Base-by-base conservation (phyloP, 2,113 vertebrate species). In the Nesogale talazaci region DNA sequence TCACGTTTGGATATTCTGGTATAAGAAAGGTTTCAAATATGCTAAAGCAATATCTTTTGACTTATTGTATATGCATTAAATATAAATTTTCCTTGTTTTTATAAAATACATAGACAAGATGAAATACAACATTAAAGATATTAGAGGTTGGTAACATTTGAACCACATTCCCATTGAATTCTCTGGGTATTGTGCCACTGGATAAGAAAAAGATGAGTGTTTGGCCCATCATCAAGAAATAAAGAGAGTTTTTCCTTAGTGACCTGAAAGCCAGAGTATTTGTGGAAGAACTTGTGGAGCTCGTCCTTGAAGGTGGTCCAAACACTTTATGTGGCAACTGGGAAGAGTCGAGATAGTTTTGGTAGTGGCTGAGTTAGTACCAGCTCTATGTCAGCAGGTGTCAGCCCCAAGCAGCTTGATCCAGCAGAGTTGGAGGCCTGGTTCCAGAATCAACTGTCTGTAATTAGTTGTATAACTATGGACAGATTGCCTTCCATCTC, bases 221-320 rank as follows among this genome's bases (percentile, higher is more conserved):
- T n/a, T 83, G 89, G 86, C 52, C 65, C 12, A 5, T 6, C 0
- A 40, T 59, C 85, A 74, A 25, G 59, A 92, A 76, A 36, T 59
- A 42, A 42, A 69, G 56, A 63, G 3, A 10, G 23, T 46, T 86
- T 59, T 38, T 6, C n/a, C 86, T 88, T 94, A 15, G 4, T 0
- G 3, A 22, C 17, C 88, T 67, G 25, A 77, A 70, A 61, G 63
- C 11, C 1, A 1, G 42, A 72, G 22, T 11, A 19, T 5, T 15
- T 61, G 59, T 61, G 22, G 5, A 10, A 65, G 76, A n/a, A 52
- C 63, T 40, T 23, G 8, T 0, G 0, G 70, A 52, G 46, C 75
- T 42, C 16, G 9, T n/a, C 27, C 0, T 0, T 27, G 65, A 2
- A 6, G 52, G 31, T 2, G 15, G 10, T 20, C 23, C 36, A 63